Base-by-base conservation (phyloP, 2,113 vertebrate species). In the Sprattus sprattus region DNA sequence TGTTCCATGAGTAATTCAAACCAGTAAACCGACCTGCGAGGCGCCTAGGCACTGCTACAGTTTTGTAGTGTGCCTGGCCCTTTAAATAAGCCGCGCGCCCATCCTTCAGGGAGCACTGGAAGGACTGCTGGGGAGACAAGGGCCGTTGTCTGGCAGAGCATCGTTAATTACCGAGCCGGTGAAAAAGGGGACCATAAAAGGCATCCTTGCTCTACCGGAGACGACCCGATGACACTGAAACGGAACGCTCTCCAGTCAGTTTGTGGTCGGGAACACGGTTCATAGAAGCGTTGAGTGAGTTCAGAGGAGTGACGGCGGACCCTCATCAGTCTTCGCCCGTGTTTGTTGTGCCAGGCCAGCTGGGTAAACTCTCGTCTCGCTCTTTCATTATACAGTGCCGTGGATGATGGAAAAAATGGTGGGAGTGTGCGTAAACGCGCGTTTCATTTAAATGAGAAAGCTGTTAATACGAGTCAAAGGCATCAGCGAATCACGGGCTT, bases 51-150 rank as follows among this genome's bases (percentile, higher is more conserved):
- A 32, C 67, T 39, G 67, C 71, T 32, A 39, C 54, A 22, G 7
- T 10, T 60, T 28, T 52, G 46, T 60, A 50, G 85, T 71, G 89
- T 4, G 86, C 57, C 94, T 95, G 94, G 89, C 92, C 91, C 94
- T 96, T 95, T 96, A 96, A 96, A 93, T 88, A 89, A 89, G 81
- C 87, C 90, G 89, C 83, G 85, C 88, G 90, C 82, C 84, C 85
- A 46, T 92, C 49, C 88, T 71, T 83, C 82, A 67, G 82, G 84
- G 67, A 85, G 46, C 32, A n/a, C 45, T 81, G 50, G 88, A 83
- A 78, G 47, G 78, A 67, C 85, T 54, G 18, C 47, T 84, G 16
- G 52, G 11, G 39, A 81, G 44, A 85, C 25, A n/a, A 11, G 81
- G 49, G 39, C 60, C 64, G 86, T 88, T 90, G 89, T 91, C 86